phyloP scores from a whole-genome alignment of 1,140 invertebrate genomes.

The Cecropterus lyciades region DNA sequence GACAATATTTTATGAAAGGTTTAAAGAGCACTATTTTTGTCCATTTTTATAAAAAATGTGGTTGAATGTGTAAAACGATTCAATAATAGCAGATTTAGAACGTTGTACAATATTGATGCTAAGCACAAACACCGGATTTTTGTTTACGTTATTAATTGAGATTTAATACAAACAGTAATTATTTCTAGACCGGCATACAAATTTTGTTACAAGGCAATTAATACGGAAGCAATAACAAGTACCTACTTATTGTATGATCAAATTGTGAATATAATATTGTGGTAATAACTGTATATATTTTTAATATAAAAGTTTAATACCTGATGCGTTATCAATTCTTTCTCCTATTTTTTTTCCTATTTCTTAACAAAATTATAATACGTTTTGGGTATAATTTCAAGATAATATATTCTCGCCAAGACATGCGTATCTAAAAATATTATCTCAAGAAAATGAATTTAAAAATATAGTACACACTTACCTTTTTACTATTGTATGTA shows the following conservation, averaged over 20 bases:
- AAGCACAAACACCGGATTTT: slow-evolving; percentile 7
- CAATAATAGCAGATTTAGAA: slow-evolving; percentile 23
- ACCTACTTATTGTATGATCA: slow-evolving; percentile 33
- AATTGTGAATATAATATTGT: slow-evolving; percentile 43
- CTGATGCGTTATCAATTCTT: slow-evolving; percentile 42
- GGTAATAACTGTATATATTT: slow-evolving; percentile 68
- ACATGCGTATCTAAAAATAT: too few species aligned
- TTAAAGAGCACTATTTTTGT: slow-evolving; percentile 67
- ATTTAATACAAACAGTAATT: slow-evolving; percentile 1
- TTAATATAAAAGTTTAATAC: slow-evolving; percentile 66
- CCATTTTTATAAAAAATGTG: slow-evolving; percentile 44
- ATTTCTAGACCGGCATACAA: slow-evolving; percentile 12
- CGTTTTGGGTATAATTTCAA: too few species aligned
- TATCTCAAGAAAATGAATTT: too few species aligned
- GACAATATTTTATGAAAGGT: slow-evolving; percentile 69
- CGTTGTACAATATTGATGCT: slow-evolving; percentile 33
- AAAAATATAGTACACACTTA: too few species aligned
- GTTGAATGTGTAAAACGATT: slow-evolving; percentile 33
- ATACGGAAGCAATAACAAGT: slow-evolving; percentile 58
- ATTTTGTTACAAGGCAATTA: slow-evolving; percentile 17
- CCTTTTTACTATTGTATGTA: too few species aligned
- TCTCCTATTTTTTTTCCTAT: too few species aligned
- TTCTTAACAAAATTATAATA: too few species aligned
- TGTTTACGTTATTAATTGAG: neutral
- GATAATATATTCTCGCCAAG: too few species aligned